Evolutionary conservation across 2,797 vertebrate genomes (phyloP), one percentile per base, ranked within the genome.

Genomic region (Sparidentex hasta): DNA sequence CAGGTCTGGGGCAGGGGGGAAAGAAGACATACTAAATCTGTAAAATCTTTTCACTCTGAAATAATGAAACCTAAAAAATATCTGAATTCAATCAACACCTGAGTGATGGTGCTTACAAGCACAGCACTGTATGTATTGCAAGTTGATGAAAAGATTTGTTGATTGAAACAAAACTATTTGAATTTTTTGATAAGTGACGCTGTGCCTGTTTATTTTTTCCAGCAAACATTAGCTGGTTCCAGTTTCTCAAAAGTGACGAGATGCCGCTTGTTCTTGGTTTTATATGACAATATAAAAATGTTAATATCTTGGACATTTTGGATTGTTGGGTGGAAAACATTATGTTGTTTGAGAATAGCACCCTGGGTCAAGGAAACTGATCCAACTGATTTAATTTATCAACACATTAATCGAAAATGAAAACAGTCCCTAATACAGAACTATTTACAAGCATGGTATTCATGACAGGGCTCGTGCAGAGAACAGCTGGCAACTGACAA

Each of bases 1-100:
- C 33, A 95, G 75, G 74, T 95, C 95, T 95, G 83, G 48, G 27
- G n/a, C n/a, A n/a, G 46, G 44, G 77, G 48, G 18, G 5, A 76
- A 65, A 55, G 47, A 5, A 47, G 8, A 58, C 11, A 18, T 11
- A 41, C 51, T 20, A 47, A 16, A 38, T 47, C 11, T 44, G 9
- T 70, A 63, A 71, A 7, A 11, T 48, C 62, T 38, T 38, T 38
- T 48, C 9, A 23, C 23, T 52, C 2, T 52, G 25, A 48, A 57
- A 52, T 51, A 51, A 11, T 11, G 23, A 16, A 48, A 43, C 16
- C 12, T 4, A 18, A 33, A 25, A 27, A 1, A 43, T 18, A 47
- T 13, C 20, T 33, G 21, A 29, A 67, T 59, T 59, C 51, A 54
- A 12, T 20, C 17, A 17, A 44, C 51, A 55, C 11, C 7, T 16